phyloP scores from a whole-genome alignment of 2,888 invertebrate genomes.

The Leptinotarsa juncta region DNA sequence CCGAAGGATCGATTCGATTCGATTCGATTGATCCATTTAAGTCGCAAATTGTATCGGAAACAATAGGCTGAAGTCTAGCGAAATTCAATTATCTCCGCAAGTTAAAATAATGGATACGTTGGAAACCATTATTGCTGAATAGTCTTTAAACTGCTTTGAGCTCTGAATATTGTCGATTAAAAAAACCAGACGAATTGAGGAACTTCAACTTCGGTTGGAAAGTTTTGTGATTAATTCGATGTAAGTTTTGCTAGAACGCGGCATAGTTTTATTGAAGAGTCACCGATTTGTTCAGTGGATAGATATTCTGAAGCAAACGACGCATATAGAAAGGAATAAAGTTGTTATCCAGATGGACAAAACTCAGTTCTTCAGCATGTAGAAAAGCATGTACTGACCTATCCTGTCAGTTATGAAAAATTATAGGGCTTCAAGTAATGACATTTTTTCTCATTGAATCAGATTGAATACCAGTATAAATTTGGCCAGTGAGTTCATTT shows the following conservation, averaged over 20 bases:
- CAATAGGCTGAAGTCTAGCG: background rate
- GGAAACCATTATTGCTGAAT: background rate
- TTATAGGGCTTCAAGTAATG: too few species aligned
- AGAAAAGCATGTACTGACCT: too few species aligned
- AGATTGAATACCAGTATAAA: too few species aligned
- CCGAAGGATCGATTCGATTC: background rate
- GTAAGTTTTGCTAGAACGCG: background rate
- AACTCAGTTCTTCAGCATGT: too few species aligned
- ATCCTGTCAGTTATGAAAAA: too few species aligned
- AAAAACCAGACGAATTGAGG: background rate
- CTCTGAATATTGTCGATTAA: background rate
- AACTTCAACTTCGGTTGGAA: background rate
- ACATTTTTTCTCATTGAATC: too few species aligned
- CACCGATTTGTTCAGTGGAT: background rate
- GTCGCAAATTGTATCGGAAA: conserved; percentile 5
- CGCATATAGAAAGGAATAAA: too few species aligned
- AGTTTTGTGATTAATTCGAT: background rate
- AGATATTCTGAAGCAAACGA: too few species aligned
- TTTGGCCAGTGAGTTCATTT: too few species aligned
- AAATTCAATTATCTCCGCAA: background rate
- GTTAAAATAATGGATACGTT: conserved; percentile 3
- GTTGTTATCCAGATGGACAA: too few species aligned
- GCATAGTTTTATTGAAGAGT: background rate
- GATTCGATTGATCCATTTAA: background rate
- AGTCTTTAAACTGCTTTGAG: background rate